Percentiles rank a stretch among this genome's conserved stretches.
Conservation (phyloP, 2,797 vertebrate species). For the Danio albolineatus region DNA sequence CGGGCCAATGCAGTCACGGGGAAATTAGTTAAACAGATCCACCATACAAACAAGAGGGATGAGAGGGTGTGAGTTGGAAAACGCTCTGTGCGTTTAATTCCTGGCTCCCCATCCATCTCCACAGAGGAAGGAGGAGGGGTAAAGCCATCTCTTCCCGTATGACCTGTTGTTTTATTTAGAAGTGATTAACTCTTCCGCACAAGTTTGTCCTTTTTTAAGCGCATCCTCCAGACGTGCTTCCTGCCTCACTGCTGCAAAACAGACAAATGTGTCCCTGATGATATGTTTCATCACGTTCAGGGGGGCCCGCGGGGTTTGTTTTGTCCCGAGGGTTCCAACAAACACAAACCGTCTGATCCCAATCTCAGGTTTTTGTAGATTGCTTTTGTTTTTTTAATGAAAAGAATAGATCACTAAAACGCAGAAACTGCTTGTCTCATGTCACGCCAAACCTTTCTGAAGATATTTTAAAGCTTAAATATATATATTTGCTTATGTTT, state of each 20-base stretch:
- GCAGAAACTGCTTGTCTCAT: neutral
- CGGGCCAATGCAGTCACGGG: conserved; percentile 67
- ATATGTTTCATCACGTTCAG: conserved; percentile 64
- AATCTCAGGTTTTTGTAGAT: conserved; percentile 17
- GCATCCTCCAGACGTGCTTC: conserved; percentile 68
- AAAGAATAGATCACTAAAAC: neutral
- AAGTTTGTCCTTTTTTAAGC: conserved; percentile 31
- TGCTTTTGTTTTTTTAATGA: conserved; percentile 28
- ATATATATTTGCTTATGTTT: no score
- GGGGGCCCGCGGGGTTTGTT: neutral
- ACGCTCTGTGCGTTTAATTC: conserved; percentile 15
- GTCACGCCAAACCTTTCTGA: neutral
- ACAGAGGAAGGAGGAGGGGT: conserved; percentile 36
- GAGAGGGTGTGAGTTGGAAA: conserved; percentile 34
- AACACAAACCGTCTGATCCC: conserved; percentile 2
- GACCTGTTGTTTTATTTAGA: conserved; percentile 44
- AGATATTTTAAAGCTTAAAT: neutral
- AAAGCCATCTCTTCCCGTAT: neutral
- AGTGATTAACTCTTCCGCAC: conserved; percentile 30
- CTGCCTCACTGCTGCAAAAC: conserved; percentile 65
- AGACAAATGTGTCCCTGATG: conserved; percentile 71
- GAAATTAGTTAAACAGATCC: conserved; percentile 49
- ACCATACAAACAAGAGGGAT: conserved; percentile 14
- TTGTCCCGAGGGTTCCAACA: conserved; percentile 8
- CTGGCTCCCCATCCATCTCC: conserved; percentile 30